Conservation (phyloP, 2,888 invertebrate genomes). For the Oscheius sp. region DNA sequence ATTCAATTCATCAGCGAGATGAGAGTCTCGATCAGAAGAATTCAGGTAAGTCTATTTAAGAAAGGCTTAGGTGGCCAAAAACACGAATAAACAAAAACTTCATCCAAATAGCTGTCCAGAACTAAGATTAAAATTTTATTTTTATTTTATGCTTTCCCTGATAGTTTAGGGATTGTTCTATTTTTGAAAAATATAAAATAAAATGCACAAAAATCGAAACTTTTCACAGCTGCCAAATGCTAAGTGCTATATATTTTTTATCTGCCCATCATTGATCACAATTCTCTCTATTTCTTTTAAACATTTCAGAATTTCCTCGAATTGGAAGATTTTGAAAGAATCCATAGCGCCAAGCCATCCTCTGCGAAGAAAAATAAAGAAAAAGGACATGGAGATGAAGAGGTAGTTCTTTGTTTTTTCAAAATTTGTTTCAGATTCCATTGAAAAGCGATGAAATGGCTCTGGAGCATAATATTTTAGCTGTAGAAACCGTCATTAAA, state of each 20-base stretch:
- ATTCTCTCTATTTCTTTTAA: background rate
- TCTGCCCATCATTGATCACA: too few species aligned
- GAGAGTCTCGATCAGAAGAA: constrained; percentile 65
- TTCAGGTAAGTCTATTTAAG: constrained; percentile 70
- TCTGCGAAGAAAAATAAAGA: background rate
- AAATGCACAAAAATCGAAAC: too few species aligned
- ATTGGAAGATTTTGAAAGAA: constrained; percentile 68
- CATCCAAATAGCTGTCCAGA: too few species aligned
- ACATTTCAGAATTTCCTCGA: constrained; percentile 69
- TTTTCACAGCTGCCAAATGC: too few species aligned
- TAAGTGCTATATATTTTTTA: too few species aligned
- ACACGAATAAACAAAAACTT: too few species aligned
- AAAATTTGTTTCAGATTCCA: background rate
- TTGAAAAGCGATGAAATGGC: background rate
- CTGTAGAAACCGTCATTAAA: constrained; percentile 1
- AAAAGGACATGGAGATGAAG: constrained; percentile 9
- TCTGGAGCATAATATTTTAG: background rate
- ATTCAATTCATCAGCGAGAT: constrained; percentile 64
- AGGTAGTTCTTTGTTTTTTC: background rate
- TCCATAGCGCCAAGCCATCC: background rate
- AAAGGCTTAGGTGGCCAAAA: too few species aligned
- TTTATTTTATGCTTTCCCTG: too few species aligned
- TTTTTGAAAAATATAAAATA: too few species aligned
- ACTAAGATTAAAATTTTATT: too few species aligned
- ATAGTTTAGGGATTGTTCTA: too few species aligned